Conservation (phyloP, 2,113 vertebrate species). For the Sisor rabdophorus region DNA sequence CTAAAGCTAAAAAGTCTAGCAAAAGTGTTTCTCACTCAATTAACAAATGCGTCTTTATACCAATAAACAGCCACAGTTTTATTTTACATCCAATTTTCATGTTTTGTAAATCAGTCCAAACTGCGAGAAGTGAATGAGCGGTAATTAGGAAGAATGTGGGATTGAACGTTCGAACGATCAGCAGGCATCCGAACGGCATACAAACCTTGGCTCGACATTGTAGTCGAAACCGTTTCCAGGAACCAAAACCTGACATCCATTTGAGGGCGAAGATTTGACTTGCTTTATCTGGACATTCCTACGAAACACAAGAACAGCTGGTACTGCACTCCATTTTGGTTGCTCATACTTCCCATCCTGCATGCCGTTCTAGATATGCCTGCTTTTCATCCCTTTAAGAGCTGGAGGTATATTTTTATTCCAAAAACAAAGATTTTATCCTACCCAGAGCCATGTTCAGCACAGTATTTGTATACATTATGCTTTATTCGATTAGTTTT, state of each 20-base stretch:
- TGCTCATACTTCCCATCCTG: not conserved
- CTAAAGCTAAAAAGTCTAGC: constrained; percentile 23
- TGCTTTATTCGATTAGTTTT: too few relatives aligned
- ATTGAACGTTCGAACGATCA: not conserved
- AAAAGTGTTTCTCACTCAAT: constrained; percentile 42
- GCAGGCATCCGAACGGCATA: not conserved
- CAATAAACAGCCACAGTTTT: constrained; percentile 28
- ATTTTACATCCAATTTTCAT: constrained; percentile 30
- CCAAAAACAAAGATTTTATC: not conserved
- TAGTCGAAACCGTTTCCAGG: not conserved
- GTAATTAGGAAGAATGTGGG: not conserved
- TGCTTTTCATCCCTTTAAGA: not conserved
- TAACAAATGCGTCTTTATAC: constrained; percentile 24
- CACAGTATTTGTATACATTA: not conserved
- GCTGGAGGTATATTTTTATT: not conserved
- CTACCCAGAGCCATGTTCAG: not conserved
- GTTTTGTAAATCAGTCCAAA: constrained; percentile 25
- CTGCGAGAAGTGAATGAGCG: constrained; percentile 1
- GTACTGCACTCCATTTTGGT: not conserved
- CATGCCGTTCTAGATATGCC: not conserved
- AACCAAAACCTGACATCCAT: constrained; percentile 9
- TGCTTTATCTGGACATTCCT: constrained; percentile 24
- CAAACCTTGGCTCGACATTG: not conserved
- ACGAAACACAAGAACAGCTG: constrained; percentile 3
- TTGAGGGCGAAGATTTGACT: not conserved